Evolutionary conservation across 2,888 invertebrate genomes (phyloP).

Genomic region (Frankliniella intonsa): DNA sequence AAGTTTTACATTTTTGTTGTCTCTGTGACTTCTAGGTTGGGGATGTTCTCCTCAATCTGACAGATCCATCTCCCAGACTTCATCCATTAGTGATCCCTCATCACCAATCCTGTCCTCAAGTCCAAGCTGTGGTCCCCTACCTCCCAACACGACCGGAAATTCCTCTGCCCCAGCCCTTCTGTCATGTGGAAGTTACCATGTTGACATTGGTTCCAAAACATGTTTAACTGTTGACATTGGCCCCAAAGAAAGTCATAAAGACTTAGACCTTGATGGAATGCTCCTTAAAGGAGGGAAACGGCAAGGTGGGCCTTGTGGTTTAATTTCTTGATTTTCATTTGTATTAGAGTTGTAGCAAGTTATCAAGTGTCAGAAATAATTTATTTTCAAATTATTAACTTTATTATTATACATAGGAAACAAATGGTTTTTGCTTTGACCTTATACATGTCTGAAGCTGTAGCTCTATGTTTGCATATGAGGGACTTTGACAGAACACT

Average conservation of each 20-base stretch:
- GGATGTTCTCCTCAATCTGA: neutral
- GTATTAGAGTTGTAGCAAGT: no score
- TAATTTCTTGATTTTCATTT: neutral
- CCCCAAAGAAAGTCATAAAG: neutral
- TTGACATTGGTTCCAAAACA: neutral
- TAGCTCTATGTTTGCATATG: neutral
- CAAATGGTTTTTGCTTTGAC: neutral
- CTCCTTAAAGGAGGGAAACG: neutral
- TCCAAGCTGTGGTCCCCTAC: neutral
- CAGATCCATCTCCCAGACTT: neutral
- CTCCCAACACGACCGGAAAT: neutral
- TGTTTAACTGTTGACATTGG: neutral
- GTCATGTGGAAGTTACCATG: neutral
- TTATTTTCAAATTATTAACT: neutral
- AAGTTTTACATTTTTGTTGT: neutral
- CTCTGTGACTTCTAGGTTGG: constrained; percentile 3
- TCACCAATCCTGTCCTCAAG: neutral
- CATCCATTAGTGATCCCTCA: neutral
- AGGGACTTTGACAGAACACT: neutral
- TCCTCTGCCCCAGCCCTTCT: neutral
- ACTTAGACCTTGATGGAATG: neutral
- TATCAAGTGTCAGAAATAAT: neutral
- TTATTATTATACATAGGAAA: neutral
- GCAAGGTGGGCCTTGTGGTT: constrained; percentile 1
- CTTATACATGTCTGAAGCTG: neutral